Percentiles rank a stretch among this genome's conserved stretches.
Evolutionary conservation across 2,113 vertebrate species (phyloP).

Genomic region (Salvator merianae): DNA sequence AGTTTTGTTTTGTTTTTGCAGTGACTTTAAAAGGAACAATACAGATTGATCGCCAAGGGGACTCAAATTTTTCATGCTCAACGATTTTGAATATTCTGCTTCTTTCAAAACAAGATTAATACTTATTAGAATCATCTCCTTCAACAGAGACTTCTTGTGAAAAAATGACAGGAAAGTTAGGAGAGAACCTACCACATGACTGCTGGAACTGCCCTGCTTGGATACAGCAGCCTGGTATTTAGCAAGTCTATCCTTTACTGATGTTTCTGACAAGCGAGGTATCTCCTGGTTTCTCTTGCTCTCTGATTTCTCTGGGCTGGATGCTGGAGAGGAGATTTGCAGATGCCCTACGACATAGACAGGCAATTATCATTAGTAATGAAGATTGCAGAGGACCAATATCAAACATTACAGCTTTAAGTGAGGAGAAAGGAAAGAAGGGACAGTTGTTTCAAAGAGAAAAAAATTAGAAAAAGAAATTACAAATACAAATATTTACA

Average conservation of each 20-base stretch:
- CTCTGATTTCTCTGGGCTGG: conserved; percentile 71
- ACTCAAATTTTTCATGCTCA: not conserved
- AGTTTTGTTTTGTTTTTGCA: not conserved
- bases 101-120: not conserved
- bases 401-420: not conserved
- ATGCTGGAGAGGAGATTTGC: conserved; percentile 54
- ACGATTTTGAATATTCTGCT: not conserved
- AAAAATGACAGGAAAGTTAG: not conserved
- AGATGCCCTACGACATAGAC: conserved; percentile 58
- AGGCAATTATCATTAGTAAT: not conserved
- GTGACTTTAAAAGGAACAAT: not conserved
- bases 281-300: conserved; percentile 69
- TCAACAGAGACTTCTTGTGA: not conserved
- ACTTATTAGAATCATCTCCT: not conserved
- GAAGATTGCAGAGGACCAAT: not conserved
- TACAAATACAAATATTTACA: too few relatives aligned
- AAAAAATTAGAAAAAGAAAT: not conserved
- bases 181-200: conserved; percentile 63
- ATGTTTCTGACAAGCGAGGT: conserved; percentile 82
- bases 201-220: conserved; percentile 76
- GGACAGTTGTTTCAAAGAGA: not conserved
- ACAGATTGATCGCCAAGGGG: too few relatives aligned
- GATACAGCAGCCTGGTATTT: conserved; percentile 93
- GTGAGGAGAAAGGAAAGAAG: not conserved
- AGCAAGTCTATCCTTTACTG: conserved; percentile 92